Evolutionary conservation across 2,888 invertebrate genomes (phyloP).

Genomic region (Lasioglossum villosulum): DNA sequence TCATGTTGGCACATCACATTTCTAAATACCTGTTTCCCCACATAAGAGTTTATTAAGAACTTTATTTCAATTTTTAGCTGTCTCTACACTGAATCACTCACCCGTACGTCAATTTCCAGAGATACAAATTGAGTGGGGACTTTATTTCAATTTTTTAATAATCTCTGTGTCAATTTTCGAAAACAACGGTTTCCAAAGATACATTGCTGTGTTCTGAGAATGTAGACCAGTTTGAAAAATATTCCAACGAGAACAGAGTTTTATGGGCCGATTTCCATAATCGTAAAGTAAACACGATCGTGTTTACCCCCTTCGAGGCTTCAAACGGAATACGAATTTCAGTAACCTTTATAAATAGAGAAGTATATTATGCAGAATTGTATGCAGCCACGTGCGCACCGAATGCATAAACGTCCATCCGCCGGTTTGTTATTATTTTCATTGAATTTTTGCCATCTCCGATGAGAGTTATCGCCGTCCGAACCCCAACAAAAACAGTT

Average conservation of each 20-base stretch:
- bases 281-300: background rate
- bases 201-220: background rate
- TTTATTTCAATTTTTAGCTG: background rate
- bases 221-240: background rate
- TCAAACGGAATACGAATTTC: background rate
- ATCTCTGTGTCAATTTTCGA: background rate
- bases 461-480: background rate
- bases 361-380: too few relatives aligned
- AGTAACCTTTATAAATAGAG: background rate
- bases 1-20: background rate
- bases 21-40: background rate
- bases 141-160: background rate
- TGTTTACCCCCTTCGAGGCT: background rate
- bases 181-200: background rate
- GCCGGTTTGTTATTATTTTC: background rate
- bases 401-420: background rate
- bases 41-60: background rate
- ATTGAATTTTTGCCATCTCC: background rate
- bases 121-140: background rate
- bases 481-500: constrained; percentile 1
- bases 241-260: background rate
- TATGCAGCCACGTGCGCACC: background rate
- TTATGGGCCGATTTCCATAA: background rate
- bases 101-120: background rate
- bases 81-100: background rate